Percentiles rank a stretch among this genome's conserved stretches.
phyloP scores from a whole-genome alignment of 2,113 vertebrate species.

The Laticauda laticaudata region DNA sequence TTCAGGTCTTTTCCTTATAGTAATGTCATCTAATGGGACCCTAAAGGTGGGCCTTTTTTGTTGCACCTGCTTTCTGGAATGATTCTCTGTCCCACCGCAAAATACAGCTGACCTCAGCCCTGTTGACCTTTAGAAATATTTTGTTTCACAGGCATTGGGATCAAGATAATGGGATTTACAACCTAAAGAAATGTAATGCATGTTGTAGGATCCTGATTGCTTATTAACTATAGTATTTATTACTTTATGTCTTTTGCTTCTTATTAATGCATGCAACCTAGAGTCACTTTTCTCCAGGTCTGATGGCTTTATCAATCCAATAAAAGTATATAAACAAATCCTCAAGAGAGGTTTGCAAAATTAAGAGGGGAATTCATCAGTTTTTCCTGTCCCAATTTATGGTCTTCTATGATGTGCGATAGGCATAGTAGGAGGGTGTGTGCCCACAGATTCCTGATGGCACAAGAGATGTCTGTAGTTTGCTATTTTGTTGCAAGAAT shows the following conservation, averaged over 20 bases:
- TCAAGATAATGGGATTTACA: not conserved
- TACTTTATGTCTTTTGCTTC: not conserved
- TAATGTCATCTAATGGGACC: not conserved
- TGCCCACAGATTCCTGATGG: too few relatives aligned
- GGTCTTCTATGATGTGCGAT: not conserved
- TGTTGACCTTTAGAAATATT: not conserved
- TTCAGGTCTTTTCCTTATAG: not conserved
- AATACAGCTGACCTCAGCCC: not conserved
- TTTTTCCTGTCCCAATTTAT: not conserved
- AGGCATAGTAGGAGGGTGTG: not conserved
- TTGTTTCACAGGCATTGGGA: not conserved
- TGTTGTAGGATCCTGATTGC: not conserved
- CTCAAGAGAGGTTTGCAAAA: not conserved
- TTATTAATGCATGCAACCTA: not conserved
- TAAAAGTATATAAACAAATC: not conserved
- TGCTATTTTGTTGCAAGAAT: not conserved
- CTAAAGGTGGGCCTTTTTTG: not conserved
- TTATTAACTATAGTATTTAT: not conserved
- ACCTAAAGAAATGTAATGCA: not conserved
- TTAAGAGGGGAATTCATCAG: not conserved
- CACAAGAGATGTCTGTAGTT: not conserved
- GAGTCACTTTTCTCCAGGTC: not conserved
- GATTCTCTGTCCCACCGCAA: not conserved
- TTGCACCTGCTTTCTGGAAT: not conserved
- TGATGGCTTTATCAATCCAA: not conserved